A percentile compares a stretch with the other conserved stretches of the same genome.
phyloP scores from a whole-genome alignment of 2,113 vertebrate species.

The Turnix velox region DNA sequence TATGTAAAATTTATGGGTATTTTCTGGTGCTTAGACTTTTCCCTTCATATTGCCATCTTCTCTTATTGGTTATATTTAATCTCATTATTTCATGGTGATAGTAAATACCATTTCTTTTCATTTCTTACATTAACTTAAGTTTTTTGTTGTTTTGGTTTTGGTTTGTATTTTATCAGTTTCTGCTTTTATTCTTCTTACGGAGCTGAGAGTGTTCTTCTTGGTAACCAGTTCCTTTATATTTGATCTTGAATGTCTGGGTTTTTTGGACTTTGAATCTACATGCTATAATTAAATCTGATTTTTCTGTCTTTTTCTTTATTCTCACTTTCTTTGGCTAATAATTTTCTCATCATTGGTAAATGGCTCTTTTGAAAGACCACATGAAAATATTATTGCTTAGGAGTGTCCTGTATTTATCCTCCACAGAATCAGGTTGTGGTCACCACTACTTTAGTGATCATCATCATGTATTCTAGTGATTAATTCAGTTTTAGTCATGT shows the following conservation, averaged over 20 bases:
- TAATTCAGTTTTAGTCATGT: neutral
- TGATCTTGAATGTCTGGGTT: neutral
- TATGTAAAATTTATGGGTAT: neutral
- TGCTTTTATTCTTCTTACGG: neutral
- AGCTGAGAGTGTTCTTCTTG: neutral
- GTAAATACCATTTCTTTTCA: neutral
- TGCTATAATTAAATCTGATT: neutral
- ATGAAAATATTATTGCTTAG: neutral
- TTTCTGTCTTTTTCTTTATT: neutral
- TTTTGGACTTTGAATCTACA: neutral
- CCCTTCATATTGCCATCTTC: neutral
- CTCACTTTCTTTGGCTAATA: neutral
- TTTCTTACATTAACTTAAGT: neutral
- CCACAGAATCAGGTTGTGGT: neutral
- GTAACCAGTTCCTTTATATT: neutral
- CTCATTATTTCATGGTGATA: neutral
- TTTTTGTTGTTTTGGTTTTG: neutral
- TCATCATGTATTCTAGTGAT: neutral
- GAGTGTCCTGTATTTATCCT: neutral
- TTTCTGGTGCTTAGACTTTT: neutral
- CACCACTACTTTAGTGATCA: neutral
- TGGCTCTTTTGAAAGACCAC: neutral
- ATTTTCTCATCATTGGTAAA: neutral
- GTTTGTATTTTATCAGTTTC: fast-evolving
- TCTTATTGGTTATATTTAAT: neutral